phyloP scores from a whole-genome alignment of 1,140 invertebrate genomes.

The Spodoptera frugiperda region DNA sequence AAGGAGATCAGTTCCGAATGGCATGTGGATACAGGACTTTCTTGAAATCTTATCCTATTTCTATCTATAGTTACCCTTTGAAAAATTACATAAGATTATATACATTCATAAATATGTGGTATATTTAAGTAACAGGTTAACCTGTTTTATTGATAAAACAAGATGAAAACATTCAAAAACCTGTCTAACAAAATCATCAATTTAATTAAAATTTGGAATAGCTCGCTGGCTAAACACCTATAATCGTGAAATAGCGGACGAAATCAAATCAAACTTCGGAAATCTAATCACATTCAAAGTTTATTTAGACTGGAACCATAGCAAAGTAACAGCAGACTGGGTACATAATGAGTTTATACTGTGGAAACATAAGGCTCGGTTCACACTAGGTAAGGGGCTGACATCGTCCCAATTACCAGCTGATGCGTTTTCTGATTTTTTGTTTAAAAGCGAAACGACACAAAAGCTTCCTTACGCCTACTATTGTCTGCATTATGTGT shows the following conservation, averaged over 20 bases:
- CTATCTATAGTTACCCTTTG: no score
- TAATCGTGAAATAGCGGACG: conserved; percentile 35
- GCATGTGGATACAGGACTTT: no score
- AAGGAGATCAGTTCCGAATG: no score
- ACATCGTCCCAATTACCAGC: conserved; percentile 16
- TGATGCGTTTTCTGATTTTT: neutral
- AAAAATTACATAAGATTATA: no score
- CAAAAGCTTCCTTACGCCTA: neutral
- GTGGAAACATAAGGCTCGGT: conserved; percentile 21
- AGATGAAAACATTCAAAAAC: neutral
- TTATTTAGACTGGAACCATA: conserved; percentile 30
- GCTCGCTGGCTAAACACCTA: neutral
- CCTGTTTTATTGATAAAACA: no score
- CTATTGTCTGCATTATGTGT: no score
- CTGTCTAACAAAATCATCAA: conserved; percentile 8
- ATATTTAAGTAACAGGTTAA: no score
- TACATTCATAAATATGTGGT: neutral
- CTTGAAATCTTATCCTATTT: no score
- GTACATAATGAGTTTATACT: conserved; percentile 28
- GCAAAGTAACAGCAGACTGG: conserved; percentile 7
- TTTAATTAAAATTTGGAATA: conserved; percentile 25
- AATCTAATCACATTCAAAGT: conserved; percentile 39
- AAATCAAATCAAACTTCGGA: conserved; percentile 42
- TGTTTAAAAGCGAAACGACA: neutral
- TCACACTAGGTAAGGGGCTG: neutral